Base-by-base conservation (phyloP, 2,113 vertebrate genomes). In the Psephotus haematonotus region DNA sequence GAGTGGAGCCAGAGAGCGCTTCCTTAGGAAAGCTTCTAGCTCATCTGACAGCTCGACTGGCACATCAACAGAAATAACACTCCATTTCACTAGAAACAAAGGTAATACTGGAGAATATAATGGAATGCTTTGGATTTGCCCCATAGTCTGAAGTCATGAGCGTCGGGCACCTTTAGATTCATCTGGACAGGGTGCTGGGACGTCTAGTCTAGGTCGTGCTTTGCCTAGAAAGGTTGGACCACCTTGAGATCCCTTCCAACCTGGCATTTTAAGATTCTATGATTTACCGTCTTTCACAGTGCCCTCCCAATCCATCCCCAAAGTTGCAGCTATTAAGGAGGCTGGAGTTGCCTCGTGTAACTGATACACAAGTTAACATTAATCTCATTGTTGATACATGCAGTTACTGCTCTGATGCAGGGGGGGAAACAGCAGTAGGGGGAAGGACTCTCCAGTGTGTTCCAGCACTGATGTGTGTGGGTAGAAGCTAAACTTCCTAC, bases 1-100 rank as follows among this genome's bases (percentile, higher is more conserved):
- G 43, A 15, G 29, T 1, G 2, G 35, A 2, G 13, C 10, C 4
- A 3, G 4, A 16, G 4, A 3, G 27, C 1, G 19, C 17, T 24
- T 2, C 33, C 37, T 5, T 4, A 13, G 65, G 82, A 22, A 17
- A 70, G 72, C 76, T 41, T 5, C 3, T 2, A 15, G 39, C 6
- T 52, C 13, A 0, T 12, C 60, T 8, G 5, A 7, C 39, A 29
- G 0, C 50, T 14, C 7, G 23, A 23, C 55, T 6, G 39, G 43
- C 84, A 60, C 28, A 84, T 7, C 41, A 14, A 24, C 20, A 33
- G 69, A 77, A 69, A 55, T 59, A 25, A 47, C 49, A 33, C 19
- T 35, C 37, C 0, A 0, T 74, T 55, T 55, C 44, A 8, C 16
- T 29, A 0, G 16, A 13, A 44, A 35, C 39, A 44, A n/a, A 23